Evolutionary conservation across 2,113 vertebrate genomes (phyloP).

Genomic region (Ardeotis arabs): DNA sequence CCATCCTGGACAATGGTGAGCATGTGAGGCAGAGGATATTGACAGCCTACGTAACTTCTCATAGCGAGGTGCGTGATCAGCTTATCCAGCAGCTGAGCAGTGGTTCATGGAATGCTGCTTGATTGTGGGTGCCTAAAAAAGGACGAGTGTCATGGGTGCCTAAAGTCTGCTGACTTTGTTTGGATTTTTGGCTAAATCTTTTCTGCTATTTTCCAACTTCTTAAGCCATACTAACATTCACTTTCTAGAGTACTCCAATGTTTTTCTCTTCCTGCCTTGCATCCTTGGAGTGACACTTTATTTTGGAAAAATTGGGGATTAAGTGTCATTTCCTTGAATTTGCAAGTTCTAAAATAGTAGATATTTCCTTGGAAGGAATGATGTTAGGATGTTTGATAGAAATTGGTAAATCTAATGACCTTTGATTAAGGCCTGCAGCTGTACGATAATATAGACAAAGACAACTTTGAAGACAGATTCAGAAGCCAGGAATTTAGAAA

Average conservation of each 20-base stretch:
- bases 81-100: background rate
- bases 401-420: conserved; percentile 54
- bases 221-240: background rate
- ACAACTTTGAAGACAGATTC: conserved; percentile 46
- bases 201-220: background rate
- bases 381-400: conserved; percentile 45
- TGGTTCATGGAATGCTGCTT: background rate
- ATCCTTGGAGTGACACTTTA: background rate
- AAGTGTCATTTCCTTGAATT: conserved; percentile 37
- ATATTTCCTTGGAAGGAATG: conserved; percentile 59
- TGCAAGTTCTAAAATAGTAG: conserved; percentile 45
- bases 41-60: background rate
- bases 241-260: background rate
- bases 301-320: conserved; percentile 45
- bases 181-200: background rate
- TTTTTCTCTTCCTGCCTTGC: conserved; percentile 1
- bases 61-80: background rate
- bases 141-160: background rate
- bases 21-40: background rate
- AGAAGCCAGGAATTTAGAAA: conserved; percentile 61
- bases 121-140: background rate
- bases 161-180: background rate
- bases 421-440: conserved; percentile 70
- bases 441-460: conserved; percentile 57
- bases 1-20: background rate